Base-by-base conservation (phyloP, 2,888 invertebrate species). In the Meganola albula region DNA sequence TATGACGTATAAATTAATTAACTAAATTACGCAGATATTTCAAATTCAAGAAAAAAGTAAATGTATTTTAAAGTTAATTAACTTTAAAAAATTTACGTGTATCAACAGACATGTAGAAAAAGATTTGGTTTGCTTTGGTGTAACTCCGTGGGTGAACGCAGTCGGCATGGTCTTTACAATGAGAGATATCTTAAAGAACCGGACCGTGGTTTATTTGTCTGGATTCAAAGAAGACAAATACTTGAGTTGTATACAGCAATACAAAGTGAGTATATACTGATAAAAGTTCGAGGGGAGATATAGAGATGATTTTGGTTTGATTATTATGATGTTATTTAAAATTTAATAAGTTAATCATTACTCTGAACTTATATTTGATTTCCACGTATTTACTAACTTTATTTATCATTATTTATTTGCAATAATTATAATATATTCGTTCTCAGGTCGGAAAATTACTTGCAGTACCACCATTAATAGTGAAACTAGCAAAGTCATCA, bases 131-230 rank as follows among this genome's bases (percentile, higher is more conserved):
- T n/a, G n/a, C n/a, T n/a, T n/a, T n/a, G n/a, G n/a, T n/a, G 42
- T 73, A 40, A 62, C 74, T 4, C 78, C 79, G 2, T 79, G 74
- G 74, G 67, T 65, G 1, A 79, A 68, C 32, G 71, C 74, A 1
- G 50, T 75, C 24, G 78, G 79, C 3, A 52, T 67, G 3, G 21
- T 65, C 0, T 45, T 45, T 4, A 58, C 61, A 4, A 43, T 68
- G 35, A 43, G 46, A 10, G 43, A 56, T 22, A 24, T 74, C 0
- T 2, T 60, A 1, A 26, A 49, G 10, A 63, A 66, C 7, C 50
- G 44, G 24, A 63, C 60, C 1, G 26, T 63, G 0, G 55, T 75
- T 3, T 74, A 58, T 39, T 37, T 77, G 9, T 22, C 58, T 6
- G 63, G 53, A 51, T 79, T 73, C 36, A 53, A 60, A 18, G 74